Conservation (phyloP, 2,888 invertebrate genomes). For the Gerris lacustris region DNA sequence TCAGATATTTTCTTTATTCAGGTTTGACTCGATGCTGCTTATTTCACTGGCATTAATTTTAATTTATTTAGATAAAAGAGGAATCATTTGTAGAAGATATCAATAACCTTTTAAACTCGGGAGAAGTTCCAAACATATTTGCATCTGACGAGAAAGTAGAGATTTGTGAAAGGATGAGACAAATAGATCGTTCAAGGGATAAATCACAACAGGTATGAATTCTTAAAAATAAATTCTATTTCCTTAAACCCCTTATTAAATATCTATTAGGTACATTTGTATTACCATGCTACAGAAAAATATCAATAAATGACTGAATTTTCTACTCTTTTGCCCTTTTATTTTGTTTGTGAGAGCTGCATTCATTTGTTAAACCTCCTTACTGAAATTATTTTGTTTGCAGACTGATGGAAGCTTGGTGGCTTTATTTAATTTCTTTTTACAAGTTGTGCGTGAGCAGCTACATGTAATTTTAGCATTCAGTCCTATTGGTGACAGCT, state of each 20-base stretch:
- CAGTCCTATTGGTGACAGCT: conserved; percentile 79
- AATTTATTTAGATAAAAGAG: conserved; percentile 58
- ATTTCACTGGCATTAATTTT: too few relatives aligned
- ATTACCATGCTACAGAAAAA: background rate
- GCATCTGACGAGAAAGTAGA: conserved; percentile 74
- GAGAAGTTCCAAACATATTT: conserved; percentile 87
- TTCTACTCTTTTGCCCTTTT: too few relatives aligned
- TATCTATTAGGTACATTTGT: background rate
- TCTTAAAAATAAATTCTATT: conserved; percentile 1
- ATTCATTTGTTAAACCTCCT: too few relatives aligned
- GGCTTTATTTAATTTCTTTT: conserved; percentile 82
- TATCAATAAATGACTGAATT: too few relatives aligned
- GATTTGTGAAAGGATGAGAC: conserved; percentile 82
- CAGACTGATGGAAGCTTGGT: conserved; percentile 82
- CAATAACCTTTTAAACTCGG: conserved; percentile 81
- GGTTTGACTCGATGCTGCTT: too few relatives aligned
- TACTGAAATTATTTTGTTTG: too few relatives aligned
- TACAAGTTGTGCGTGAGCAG: conserved; percentile 72
- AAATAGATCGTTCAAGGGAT: conserved; percentile 73
- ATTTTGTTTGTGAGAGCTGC: too few relatives aligned
- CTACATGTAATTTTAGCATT: conserved; percentile 78
- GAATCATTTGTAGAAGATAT: conserved; percentile 88
- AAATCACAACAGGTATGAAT: conserved; percentile 52
- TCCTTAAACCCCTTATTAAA: background rate
- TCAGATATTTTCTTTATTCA: too few relatives aligned